A percentile compares a stretch with the other conserved stretches of the same genome.
Evolutionary conservation across 2,888 invertebrate species (phyloP).

Genomic region (Hyposoter dolosus): DNA sequence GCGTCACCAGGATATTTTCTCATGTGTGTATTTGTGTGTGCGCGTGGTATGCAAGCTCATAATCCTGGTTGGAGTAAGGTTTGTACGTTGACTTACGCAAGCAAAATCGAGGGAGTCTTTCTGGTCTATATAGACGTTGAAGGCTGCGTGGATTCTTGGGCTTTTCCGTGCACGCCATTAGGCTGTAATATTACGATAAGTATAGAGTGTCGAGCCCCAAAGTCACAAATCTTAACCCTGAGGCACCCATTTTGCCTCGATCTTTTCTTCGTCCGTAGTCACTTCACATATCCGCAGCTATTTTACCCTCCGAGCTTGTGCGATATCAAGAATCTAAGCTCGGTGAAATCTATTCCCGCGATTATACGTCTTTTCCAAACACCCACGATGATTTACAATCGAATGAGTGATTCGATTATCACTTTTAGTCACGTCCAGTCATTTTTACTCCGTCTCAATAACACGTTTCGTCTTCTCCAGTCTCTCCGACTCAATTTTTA

Average conservation of each 20-base stretch:
- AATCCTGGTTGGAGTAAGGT: slow-evolving; percentile 29
- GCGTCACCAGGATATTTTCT: background rate
- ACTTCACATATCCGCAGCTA: slow-evolving; percentile 15
- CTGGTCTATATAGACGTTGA: slow-evolving; percentile 1
- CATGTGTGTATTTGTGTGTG: background rate
- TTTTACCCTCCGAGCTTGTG: slow-evolving; percentile 25
- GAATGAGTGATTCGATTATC: slow-evolving; percentile 24
- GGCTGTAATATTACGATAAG: slow-evolving; percentile 61
- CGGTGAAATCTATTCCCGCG: slow-evolving; percentile 25
- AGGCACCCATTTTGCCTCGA: slow-evolving; percentile 22
- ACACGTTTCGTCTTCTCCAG: background rate
- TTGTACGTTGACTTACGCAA: slow-evolving; percentile 40
- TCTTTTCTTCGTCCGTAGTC: slow-evolving; percentile 9
- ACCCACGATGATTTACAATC: slow-evolving; percentile 20
- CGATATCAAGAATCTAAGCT: slow-evolving; percentile 19
- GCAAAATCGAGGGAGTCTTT: slow-evolving; percentile 27
- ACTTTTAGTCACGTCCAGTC: background rate
- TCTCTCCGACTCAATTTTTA: background rate
- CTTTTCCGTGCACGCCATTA: slow-evolving; percentile 58
- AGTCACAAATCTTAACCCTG: slow-evolving; percentile 55
- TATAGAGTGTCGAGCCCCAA: slow-evolving; percentile 48
- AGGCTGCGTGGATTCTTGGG: slow-evolving; percentile 19
- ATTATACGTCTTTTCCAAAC: slow-evolving; percentile 7
- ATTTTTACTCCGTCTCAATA: background rate
- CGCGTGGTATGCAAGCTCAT: slow-evolving; percentile 38